phyloP scores from a whole-genome alignment of 1,140 invertebrate genomes.

The Periplaneta americana region DNA sequence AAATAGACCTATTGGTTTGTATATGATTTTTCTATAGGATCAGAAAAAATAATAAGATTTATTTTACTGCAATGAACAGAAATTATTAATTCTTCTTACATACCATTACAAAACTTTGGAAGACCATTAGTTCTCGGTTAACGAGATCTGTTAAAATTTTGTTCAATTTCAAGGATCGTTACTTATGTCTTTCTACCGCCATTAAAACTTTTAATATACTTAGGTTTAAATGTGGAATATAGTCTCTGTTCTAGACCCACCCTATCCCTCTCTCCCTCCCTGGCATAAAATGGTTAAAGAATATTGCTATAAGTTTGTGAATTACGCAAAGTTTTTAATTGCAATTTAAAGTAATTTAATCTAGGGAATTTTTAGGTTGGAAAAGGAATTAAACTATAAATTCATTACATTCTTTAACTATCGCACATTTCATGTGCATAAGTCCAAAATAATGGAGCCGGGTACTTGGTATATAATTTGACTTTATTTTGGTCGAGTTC shows the following conservation, averaged over 20 bases:
- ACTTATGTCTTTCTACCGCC: neutral
- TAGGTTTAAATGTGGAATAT: neutral
- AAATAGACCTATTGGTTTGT: too few relatives aligned
- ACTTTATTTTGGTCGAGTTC: neutral
- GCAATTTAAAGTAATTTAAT: neutral
- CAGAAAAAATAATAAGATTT: too few relatives aligned
- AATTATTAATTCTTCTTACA: too few relatives aligned
- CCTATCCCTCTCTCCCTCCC: too few relatives aligned
- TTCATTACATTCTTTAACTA: neutral
- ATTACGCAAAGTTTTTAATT: neutral
- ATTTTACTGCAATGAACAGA: too few relatives aligned
- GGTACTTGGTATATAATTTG: neutral
- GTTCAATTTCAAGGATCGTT: neutral
- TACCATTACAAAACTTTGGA: neutral
- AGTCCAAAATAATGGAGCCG: neutral
- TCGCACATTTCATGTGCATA: neutral
- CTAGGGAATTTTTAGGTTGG: neutral
- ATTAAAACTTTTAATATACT: neutral
- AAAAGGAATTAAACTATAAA: neutral
- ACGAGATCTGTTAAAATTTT: neutral
- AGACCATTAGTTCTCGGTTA: neutral
- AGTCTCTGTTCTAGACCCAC: neutral
- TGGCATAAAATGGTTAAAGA: neutral
- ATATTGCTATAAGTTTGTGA: neutral
- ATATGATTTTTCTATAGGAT: too few relatives aligned